Evolutionary conservation across 2,888 invertebrate genomes (phyloP), one percentile per base, ranked within the genome.

Genomic region (Matsumyia berberina): DNA sequence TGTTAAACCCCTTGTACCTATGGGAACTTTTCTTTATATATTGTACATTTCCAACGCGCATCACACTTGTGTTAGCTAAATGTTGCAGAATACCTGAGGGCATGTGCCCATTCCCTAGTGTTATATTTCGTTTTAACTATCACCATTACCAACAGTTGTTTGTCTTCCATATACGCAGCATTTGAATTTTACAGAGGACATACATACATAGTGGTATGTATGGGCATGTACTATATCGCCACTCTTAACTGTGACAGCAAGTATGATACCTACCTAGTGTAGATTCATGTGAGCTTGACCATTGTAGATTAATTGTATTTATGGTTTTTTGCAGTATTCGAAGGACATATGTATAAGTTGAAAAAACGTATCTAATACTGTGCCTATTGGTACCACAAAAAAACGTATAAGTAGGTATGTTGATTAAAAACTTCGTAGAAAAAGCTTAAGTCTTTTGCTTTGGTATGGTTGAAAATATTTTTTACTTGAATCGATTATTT

Each of bases 41-140:
- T 55, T 42, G 33, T 35, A 37, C 62, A 29, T 37, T 66, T 53
- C 53, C 31, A 62, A 35, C 46, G 60, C 37, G 53, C 39, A 44
- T 51, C 53, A 60, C 51, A 58, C 58, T 73, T 51, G 35, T 53
- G 66, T 15, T 37, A 53, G 15, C 69, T 55, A 24, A 64, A 70
- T 78, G 46, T 62, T 64, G 53, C 55, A 70, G 46, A 11, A 62
- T 29, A 55, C 69, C 76, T 51, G 11, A 62, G 49, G 76, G 69
- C 35, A 12, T 69, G 69, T 73, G 42, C 53, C 57, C 62, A 67
- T 76, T 76, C 57, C 49, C 62, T 62, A 39, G 46, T 81, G 62
- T 46, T 67, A 62, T 53, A 74, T 74, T 60, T 46, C 31, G 74
- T 67, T 67, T 33, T 62, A 69, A 55, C 12, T 46, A 51, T 55